Conservation (phyloP, 2,113 vertebrate genomes). For the zebrafish (Danio rerio) region DNA sequence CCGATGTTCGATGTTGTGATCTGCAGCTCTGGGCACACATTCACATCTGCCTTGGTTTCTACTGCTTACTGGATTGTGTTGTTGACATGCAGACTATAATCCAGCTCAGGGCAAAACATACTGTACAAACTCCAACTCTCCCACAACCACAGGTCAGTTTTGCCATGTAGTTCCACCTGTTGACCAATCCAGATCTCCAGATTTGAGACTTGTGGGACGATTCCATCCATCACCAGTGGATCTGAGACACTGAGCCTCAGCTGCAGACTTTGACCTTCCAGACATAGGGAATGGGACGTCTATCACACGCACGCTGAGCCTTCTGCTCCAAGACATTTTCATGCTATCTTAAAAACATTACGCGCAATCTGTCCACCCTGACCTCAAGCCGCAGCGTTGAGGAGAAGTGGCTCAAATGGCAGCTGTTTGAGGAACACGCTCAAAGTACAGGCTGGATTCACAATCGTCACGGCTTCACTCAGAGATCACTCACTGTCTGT, state of each 20-base stretch:
- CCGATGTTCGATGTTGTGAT: slow-evolving; percentile 13
- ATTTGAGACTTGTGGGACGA: slow-evolving; percentile 9
- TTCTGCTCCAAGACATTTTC: slow-evolving; percentile 24
- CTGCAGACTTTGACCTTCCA: slow-evolving; percentile 38
- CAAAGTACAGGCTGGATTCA: slow-evolving; percentile 49
- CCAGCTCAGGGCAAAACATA: slow-evolving; percentile 3
- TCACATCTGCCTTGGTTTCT: slow-evolving; percentile 50
- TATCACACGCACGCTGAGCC: slow-evolving; percentile 19
- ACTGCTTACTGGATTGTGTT: slow-evolving; percentile 33
- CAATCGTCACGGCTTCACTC: slow-evolving; percentile 56
- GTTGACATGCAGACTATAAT: slow-evolving; percentile 53
- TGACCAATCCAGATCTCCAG: not conserved
- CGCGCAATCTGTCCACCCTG: slow-evolving; percentile 50
- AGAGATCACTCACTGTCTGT: slow-evolving; percentile 53
- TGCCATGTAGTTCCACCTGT: slow-evolving; percentile 2
- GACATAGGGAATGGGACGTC: slow-evolving; percentile 23
- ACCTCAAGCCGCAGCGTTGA: slow-evolving; percentile 46
- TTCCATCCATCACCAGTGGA: slow-evolving; percentile 18
- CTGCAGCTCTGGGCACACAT: slow-evolving; percentile 32
- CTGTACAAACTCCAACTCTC: not conserved
- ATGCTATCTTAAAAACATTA: slow-evolving; percentile 45
- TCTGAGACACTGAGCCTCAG: slow-evolving; percentile 25
- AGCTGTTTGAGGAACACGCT: slow-evolving; percentile 45
- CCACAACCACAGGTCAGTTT: slow-evolving; percentile 29
- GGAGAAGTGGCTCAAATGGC: slow-evolving; percentile 47